Evolutionary conservation across 2,113 vertebrate genomes (phyloP), one percentile per base, ranked within the genome.

Genomic region (Procavia capensis): DNA sequence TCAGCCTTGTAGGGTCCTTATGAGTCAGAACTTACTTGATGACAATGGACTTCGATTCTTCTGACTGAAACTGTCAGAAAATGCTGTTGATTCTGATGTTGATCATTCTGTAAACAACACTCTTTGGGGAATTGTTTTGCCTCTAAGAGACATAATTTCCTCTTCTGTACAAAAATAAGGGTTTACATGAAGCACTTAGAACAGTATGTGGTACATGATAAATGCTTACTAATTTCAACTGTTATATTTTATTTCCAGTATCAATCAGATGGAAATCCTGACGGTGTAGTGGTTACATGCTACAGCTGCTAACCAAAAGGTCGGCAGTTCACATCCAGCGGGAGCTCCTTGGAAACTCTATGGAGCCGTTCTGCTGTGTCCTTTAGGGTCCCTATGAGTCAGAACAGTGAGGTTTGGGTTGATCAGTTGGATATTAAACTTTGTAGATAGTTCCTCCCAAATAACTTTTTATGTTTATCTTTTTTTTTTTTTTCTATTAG

Each of bases 401-500:
- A n/a, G n/a, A n/a, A n/a, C n/a, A n/a, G n/a, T n/a, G n/a, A n/a
- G n/a, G n/a, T n/a, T n/a, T n/a, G n/a, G n/a, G n/a, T n/a, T n/a
- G n/a, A n/a, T n/a, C n/a, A n/a, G n/a, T n/a, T n/a, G n/a, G n/a
- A 91, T 83, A 36, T 82, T 81, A 81, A 75, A 3, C n/a, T 45
- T 1, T 34, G 29, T 45, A 75, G 75, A 64, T 76, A 41, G 22
- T 63, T 82, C n/a, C n/a, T 82, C 76, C 61, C 25, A 83, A 75
- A 83, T 70, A 78, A 83, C 47, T 50, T 88, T 50, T 59, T 41
- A 24, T 20, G 17, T 59, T 72, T 54, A 17, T 63, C 43, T 54
- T 78, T 93, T 29, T 43, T 95, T 54, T 78, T 93, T 29, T 43
- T 95, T 80, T 72, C n/a, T 54, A 31, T 61, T 89, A 76, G 20